Evolutionary conservation across 1,140 invertebrate species (phyloP).

Genomic region (Bradynema listronoti): DNA sequence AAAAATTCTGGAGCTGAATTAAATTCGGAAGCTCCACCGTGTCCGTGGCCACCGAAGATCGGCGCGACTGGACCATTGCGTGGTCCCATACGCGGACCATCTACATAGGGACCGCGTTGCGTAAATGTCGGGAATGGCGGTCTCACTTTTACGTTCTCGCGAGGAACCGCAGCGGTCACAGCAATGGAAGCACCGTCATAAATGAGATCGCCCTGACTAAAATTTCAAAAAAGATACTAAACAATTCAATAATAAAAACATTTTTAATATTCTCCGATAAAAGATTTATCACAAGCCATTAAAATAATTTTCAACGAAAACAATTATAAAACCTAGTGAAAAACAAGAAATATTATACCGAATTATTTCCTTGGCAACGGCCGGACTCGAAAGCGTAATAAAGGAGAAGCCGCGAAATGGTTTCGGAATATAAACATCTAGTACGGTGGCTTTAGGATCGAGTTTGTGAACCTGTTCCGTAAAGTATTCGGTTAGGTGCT

Average conservation of each 20-base stretch:
- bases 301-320: neutral
- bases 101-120: too few relatives aligned
- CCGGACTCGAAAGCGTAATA: conserved; percentile 59
- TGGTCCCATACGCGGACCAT: too few relatives aligned
- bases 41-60: too few relatives aligned
- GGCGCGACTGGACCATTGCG: too few relatives aligned
- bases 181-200: conserved; percentile 33
- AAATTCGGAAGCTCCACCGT: too few relatives aligned
- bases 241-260: neutral
- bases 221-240: conserved; percentile 8
- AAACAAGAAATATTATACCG: conserved; percentile 16
- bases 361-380: conserved; percentile 36
- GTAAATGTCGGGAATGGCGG: too few relatives aligned
- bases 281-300: neutral
- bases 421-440: conserved; percentile 62
- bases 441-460: conserved; percentile 16
- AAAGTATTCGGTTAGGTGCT: conserved; percentile 60
- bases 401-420: conserved; percentile 63
- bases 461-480: conserved; percentile 59
- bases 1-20: too few relatives aligned
- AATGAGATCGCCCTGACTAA: conserved; percentile 46
- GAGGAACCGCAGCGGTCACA: conserved; percentile 35
- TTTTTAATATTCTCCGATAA: neutral
- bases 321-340: conserved; percentile 4
- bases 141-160: too few relatives aligned